Percentiles rank a stretch among this genome's conserved stretches.
phyloP scores from a whole-genome alignment of 1,140 invertebrate genomes.

The Brachionus angularis region DNA sequence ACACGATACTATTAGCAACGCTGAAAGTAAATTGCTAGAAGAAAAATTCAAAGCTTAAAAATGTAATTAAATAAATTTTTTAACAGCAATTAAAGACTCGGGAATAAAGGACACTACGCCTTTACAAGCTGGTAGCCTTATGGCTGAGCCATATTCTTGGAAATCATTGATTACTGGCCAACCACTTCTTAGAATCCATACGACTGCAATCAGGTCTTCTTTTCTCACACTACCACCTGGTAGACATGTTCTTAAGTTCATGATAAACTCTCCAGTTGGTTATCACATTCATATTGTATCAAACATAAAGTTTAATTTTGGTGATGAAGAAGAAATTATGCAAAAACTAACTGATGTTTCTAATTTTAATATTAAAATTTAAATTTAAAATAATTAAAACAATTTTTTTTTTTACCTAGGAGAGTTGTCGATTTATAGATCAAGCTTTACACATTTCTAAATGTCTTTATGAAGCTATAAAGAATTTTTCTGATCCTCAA shows the following conservation, averaged over 20 bases:
- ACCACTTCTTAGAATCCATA: conserved; percentile 52
- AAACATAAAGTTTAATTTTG: conserved; percentile 54
- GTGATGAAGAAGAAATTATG: conserved; percentile 57
- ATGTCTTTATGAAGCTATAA: conserved; percentile 53
- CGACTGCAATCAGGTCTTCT: conserved; percentile 49
- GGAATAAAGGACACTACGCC: conserved; percentile 47
- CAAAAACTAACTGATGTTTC: conserved; percentile 53
- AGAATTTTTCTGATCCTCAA: conserved; percentile 49
- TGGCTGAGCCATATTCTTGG: conserved; percentile 57
- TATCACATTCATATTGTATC: conserved; percentile 56
- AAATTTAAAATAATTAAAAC: not conserved
- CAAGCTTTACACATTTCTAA: conserved; percentile 52
- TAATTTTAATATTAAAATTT: not conserved
- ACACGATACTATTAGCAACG: conserved; percentile 44
- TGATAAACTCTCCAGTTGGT: conserved; percentile 53
- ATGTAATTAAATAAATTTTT: too few species aligned
- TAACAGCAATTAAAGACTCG: too few species aligned
- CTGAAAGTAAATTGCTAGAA: conserved; percentile 6
- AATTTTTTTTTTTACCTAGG: conserved; percentile 48
- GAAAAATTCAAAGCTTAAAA: too few species aligned
- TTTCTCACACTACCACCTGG: conserved; percentile 36
- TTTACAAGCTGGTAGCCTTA: conserved; percentile 50
- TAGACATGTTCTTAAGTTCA: conserved; percentile 56
- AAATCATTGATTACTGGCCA: conserved; percentile 55
- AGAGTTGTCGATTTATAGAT: conserved; percentile 56